phyloP scores from a whole-genome alignment of 2,113 vertebrate genomes.

The Trochalopteron elliotii region DNA sequence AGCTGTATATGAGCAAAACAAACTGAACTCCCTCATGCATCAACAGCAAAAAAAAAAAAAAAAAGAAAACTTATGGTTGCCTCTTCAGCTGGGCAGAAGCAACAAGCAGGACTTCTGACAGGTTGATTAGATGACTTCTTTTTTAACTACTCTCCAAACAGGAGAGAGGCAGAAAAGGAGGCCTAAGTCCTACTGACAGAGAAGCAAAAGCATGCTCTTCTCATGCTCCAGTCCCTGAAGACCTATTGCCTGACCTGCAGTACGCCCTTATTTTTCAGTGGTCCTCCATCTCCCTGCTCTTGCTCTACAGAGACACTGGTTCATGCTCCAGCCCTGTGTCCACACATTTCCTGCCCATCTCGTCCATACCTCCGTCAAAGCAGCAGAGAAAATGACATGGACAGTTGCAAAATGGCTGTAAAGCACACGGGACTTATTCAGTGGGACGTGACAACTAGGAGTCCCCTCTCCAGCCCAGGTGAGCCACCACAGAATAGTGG shows the following conservation, averaged over 20 bases:
- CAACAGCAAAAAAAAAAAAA: not conserved
- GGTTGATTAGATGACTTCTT: not conserved
- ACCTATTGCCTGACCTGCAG: not conserved
- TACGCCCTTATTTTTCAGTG: not conserved
- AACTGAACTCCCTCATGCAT: not conserved
- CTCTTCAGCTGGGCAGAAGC: not conserved
- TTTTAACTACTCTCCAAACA: not conserved
- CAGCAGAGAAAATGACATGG: rapidly evolving
- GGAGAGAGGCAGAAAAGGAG: not conserved
- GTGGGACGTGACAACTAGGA: not conserved
- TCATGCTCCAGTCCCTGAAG: not conserved
- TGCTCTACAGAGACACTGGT: not conserved
- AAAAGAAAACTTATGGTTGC: not conserved
- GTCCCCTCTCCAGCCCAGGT: not conserved
- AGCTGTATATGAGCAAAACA: not conserved
- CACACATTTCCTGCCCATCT: not conserved
- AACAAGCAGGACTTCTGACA: not conserved
- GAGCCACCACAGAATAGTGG: not conserved
- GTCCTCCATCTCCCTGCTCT: not conserved
- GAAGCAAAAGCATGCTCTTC: not conserved
- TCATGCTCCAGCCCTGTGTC: not conserved
- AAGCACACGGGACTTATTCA: not conserved
- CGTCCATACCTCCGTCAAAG: not conserved
- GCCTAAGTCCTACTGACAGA: not conserved
- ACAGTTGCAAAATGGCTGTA: rapidly evolving